Base-by-base conservation (phyloP, 1,140 invertebrate genomes). In the Galleria mellonella region DNA sequence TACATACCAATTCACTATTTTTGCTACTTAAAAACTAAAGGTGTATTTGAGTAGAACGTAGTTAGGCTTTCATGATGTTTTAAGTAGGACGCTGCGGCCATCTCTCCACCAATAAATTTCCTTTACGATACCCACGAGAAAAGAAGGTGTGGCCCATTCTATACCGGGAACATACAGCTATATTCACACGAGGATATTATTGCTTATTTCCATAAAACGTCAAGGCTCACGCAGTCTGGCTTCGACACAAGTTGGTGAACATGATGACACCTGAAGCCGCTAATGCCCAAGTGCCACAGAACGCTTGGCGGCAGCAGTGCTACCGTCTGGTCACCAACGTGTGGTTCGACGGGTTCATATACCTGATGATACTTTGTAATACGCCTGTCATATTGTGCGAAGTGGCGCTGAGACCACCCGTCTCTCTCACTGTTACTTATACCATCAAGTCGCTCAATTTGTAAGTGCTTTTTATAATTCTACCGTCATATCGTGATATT, bases 331-430 rank as follows among this genome's bases (percentile, higher is more conserved):
- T 79, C 11, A 65, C 57, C n/a, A 79, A 52, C 42, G 37, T 69
- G 0, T 79, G 77, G 75, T 83, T 83, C 51, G 79, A 83, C 32
- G 46, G 49, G 0, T 72, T 74, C 50, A 82, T 83, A 27, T 83
- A 83, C 51, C 0, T 72, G 9, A 68, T 74, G 63, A 84, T 84
- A 9, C 52, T 84, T 9, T 71, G 58, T 29, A 84, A 84, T 47
- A 84, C 77, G 0, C 81, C 81, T 0, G 72, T 84, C 0, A 79
- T 84, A 47, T 28, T 84, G 9, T 65, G 60, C 48, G 81, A 84
- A 35, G 81, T 84, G 28, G 46, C 61, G 1, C 35, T 77, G 23
- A 61, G 51, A 9, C 6, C 55, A 0, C 75, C 68, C 0, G 53
- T 69, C 0, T 29, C 55, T 0, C 27, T 13, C 1, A 14, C 27